phyloP scores from a whole-genome alignment of 2,113 vertebrate species.

The Ginglymostoma cirratum region DNA sequence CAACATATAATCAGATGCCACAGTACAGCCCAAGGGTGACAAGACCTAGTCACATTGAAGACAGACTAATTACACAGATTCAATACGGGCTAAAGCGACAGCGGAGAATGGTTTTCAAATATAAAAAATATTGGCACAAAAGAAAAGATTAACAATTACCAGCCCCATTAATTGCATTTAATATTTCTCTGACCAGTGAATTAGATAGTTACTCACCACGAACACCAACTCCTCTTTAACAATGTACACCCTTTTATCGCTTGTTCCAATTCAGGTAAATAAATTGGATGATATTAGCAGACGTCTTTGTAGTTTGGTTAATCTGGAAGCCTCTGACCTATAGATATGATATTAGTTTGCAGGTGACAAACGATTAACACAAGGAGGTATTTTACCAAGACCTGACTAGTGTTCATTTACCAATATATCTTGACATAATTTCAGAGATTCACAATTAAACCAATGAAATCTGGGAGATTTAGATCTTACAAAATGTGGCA shows the following conservation, averaged over 20 bases:
- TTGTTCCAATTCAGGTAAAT: not conserved
- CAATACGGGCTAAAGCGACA: not conserved
- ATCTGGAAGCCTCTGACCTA: not conserved
- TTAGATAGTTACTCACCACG: not conserved
- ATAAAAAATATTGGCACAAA: not conserved
- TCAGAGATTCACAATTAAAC: not conserved
- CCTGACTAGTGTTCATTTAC: not conserved
- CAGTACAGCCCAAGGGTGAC: slow-evolving; percentile 8
- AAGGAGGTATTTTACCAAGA: not conserved
- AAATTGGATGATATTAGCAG: not conserved
- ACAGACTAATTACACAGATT: not conserved
- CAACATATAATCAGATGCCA: not conserved
- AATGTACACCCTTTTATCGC: not conserved
- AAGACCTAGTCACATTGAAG: not conserved
- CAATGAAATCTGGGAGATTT: not conserved
- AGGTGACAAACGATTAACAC: not conserved
- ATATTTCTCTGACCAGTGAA: not conserved
- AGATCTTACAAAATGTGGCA: not conserved
- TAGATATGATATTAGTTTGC: not conserved
- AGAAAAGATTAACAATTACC: not conserved
- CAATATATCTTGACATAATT: not conserved
- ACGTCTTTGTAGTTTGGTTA: not conserved
- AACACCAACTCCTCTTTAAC: not conserved
- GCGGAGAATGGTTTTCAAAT: not conserved
- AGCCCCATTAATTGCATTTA: not conserved